Percentiles rank a stretch among this genome's conserved stretches.
Evolutionary conservation across 2,888 invertebrate genomes (phyloP).

Genomic region (Parnassius mnemosyne): DNA sequence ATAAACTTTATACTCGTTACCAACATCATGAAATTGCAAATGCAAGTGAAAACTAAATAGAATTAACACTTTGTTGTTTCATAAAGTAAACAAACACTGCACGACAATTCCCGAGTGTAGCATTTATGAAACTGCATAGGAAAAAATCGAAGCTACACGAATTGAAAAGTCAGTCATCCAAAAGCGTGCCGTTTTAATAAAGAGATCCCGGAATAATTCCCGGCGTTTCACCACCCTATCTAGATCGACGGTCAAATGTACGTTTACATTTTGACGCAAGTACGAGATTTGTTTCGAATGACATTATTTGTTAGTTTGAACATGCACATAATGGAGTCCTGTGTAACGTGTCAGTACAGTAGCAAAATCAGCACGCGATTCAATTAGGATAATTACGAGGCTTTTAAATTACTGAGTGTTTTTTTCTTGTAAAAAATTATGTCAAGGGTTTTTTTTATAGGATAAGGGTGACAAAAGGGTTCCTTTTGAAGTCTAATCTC

Average conservation of each 20-base stretch:
- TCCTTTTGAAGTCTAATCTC: too few relatives aligned
- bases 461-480: too few relatives aligned
- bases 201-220: conserved; percentile 23
- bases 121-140: conserved; percentile 7
- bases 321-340: neutral
- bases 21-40: neutral
- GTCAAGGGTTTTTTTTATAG: too few relatives aligned
- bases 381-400: neutral
- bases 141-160: conserved; percentile 10
- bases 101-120: conserved; percentile 21
- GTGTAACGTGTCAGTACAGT: neutral
- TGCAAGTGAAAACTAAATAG: conserved; percentile 1
- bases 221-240: conserved; percentile 10
- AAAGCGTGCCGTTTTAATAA: conserved; percentile 23
- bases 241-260: conserved; percentile 2
- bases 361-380: neutral
- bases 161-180: conserved; percentile 25
- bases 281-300: neutral
- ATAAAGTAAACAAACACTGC: conserved; percentile 18
- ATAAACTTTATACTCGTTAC: too few relatives aligned
- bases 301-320: neutral
- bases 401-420: too few relatives aligned
- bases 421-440: too few relatives aligned
- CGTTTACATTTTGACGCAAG: conserved; percentile 9
- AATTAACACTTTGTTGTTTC: conserved; percentile 5